Conservation (phyloP, 1,140 invertebrate species). For the Apis florea region DNA sequence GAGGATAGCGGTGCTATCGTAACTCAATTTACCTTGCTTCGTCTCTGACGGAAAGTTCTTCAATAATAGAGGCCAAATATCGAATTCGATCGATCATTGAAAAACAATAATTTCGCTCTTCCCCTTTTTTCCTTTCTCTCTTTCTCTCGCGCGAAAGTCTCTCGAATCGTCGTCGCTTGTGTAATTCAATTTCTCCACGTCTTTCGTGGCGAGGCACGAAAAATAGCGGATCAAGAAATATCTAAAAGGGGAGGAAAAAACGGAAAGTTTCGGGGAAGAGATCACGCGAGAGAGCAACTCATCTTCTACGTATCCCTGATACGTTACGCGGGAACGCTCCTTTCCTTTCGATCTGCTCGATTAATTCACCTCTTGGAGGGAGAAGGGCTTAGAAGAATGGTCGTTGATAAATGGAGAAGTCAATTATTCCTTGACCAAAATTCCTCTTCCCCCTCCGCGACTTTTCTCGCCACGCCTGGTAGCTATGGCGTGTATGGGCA, state of each 20-base stretch:
- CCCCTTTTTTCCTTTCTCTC: background rate
- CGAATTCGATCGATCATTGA: conserved; percentile 47
- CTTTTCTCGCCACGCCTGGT: conserved; percentile 39
- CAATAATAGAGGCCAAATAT: conserved; percentile 35
- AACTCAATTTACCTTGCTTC: conserved; percentile 59
- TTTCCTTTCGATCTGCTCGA: conserved; percentile 40
- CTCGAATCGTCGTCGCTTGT: conserved; percentile 54
- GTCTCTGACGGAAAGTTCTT: conserved; percentile 34
- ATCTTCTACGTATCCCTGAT: background rate
- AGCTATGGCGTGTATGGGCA: too few relatives aligned
- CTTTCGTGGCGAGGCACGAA: conserved; percentile 37
- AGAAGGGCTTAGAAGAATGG: conserved; percentile 36
- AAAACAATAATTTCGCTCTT: conserved; percentile 45
- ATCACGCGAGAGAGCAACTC: conserved; percentile 13
- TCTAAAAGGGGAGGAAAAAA: background rate
- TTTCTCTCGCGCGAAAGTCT: conserved; percentile 38
- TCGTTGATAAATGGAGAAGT: conserved; percentile 56
- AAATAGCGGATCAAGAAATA: background rate
- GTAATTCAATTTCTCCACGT: conserved; percentile 61
- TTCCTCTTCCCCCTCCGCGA: background rate
- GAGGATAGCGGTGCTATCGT: conserved; percentile 55
- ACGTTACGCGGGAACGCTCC: background rate
- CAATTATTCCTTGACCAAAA: conserved; percentile 43
- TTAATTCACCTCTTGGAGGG: conserved; percentile 56
- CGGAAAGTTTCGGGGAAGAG: conserved; percentile 1